These are phyloP conservation scores for Melitaea athalia DNA, from an alignment of 2,888 invertebrate species.

Conservation along the genomic window DNA sequence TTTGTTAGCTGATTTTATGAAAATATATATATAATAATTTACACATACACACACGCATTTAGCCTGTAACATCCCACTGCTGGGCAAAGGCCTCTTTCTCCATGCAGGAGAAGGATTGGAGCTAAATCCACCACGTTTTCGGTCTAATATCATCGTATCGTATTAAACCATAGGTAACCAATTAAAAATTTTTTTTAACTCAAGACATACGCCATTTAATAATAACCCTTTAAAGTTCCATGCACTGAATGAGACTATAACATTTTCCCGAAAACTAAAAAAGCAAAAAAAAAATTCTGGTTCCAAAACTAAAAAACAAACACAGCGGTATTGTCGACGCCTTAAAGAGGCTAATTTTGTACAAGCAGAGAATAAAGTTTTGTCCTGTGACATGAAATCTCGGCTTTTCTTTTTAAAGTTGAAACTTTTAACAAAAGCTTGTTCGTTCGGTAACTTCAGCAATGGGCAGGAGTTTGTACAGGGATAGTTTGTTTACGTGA, in stretches of 20 bases:
- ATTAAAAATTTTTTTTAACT: no score
- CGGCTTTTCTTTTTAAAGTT: slow-evolving; percentile 36
- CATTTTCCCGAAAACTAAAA: background rate
- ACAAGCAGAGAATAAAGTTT: slow-evolving; percentile 27
- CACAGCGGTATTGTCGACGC: slow-evolving; percentile 22
- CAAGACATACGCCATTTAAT: no score
- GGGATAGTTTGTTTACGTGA: slow-evolving; percentile 20
- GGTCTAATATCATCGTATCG: no score
- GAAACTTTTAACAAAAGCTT: slow-evolving; percentile 31
- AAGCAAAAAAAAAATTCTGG: background rate
- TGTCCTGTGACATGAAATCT: slow-evolving; percentile 29
- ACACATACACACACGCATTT: no score
- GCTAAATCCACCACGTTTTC: no score
- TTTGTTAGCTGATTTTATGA: no score
- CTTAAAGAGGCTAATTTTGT: slow-evolving; percentile 33
- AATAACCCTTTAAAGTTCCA: background rate
- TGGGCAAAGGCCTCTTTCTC: no score
- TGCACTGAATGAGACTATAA: background rate
- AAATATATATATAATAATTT: no score
- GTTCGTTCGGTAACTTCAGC: slow-evolving; percentile 23
- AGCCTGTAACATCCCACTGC: no score
- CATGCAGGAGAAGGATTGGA: no score
- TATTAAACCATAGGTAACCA: no score
- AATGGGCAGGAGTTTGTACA: slow-evolving; percentile 21
- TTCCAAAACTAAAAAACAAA: slow-evolving; percentile 19